Evolutionary conservation across 2,888 invertebrate species (phyloP), one percentile per base, ranked within the genome.

Genomic region (Pachliopta kotzebuea): DNA sequence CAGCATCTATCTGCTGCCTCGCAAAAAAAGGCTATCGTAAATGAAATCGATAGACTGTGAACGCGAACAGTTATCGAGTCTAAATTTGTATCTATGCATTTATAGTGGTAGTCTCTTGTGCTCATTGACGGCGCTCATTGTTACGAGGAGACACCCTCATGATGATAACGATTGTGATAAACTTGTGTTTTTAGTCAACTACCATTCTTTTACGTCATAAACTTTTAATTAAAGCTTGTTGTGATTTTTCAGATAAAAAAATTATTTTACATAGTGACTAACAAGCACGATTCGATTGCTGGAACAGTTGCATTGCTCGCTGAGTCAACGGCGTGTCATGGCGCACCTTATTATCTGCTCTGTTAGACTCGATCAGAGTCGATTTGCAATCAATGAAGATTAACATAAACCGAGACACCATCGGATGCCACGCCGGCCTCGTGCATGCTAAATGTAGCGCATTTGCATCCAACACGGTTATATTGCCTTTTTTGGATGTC

Each of bases 381-480:
- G 77, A 90, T 90, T 90, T 89, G 84, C 88, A 90, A 89, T 90
- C 82, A 89, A 87, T 88, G 77, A 78, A 79, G 75, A 88, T 90
- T 88, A 78, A 74, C 86, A 88, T 90, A 86, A 84, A 83, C 74
- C 79, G 77, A 80, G 78, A 75, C 77, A 75, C 72, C 73, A 73
- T 74, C 76, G 73, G 76, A 78, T 79, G 79, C 79, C 73, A 70
- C 71, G 65, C 68, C 71, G 74, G 71, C 74, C 76, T 76, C 74
- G 71, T 72, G 76, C 73, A 78, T 80, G 77, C 76, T 71, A 76
- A 81, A 80, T 76, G 70, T 69, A 68, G 71, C 76, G 73, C 74
- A 79, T 78, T 76, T 70, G 69, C 70, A 72, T 74, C 70, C 69
- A 68, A 68, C 70, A 67, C 68, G 66, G 65, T 69, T 68, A 68